Evolutionary conservation across 1,140 invertebrate species (phyloP).

Genomic region (Drosophila watanabei): DNA sequence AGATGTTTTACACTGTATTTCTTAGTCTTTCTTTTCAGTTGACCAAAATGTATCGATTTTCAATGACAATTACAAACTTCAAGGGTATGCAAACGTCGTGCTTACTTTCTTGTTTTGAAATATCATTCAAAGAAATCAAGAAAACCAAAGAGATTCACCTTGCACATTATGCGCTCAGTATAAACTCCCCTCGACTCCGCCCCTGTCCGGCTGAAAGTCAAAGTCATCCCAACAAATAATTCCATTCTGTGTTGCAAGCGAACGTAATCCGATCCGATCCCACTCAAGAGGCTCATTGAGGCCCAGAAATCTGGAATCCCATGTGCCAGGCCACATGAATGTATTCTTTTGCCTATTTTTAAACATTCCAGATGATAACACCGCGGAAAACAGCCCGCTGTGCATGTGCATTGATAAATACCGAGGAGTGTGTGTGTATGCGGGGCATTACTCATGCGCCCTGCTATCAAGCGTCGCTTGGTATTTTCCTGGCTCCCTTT

Average conservation of each 20-base stretch:
- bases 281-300: slow-evolving; percentile 41
- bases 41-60: too few relatives aligned
- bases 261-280: slow-evolving; percentile 24
- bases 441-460: slow-evolving; percentile 48
- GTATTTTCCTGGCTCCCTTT: slow-evolving; percentile 29
- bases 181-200: neutral
- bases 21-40: too few relatives aligned
- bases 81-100: too few relatives aligned
- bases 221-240: slow-evolving; percentile 31
- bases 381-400: slow-evolving; percentile 26
- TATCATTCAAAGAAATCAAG: neutral
- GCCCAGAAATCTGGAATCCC: slow-evolving; percentile 20
- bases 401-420: slow-evolving; percentile 58
- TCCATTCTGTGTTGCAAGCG: slow-evolving; percentile 17
- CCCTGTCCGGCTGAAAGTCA: slow-evolving; percentile 19
- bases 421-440: slow-evolving; percentile 11
- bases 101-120: neutral
- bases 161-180: neutral
- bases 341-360: slow-evolving; percentile 49
- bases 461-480: slow-evolving; percentile 11
- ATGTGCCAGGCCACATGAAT: slow-evolving; percentile 48
- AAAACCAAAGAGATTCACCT: neutral
- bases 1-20: too few relatives aligned
- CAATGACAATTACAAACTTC: too few relatives aligned
- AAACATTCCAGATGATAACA: slow-evolving; percentile 66